Percentiles rank a stretch among this genome's conserved stretches.
phyloP scores from a whole-genome alignment of 2,797 vertebrate genomes.

The Alcedo atthis region DNA sequence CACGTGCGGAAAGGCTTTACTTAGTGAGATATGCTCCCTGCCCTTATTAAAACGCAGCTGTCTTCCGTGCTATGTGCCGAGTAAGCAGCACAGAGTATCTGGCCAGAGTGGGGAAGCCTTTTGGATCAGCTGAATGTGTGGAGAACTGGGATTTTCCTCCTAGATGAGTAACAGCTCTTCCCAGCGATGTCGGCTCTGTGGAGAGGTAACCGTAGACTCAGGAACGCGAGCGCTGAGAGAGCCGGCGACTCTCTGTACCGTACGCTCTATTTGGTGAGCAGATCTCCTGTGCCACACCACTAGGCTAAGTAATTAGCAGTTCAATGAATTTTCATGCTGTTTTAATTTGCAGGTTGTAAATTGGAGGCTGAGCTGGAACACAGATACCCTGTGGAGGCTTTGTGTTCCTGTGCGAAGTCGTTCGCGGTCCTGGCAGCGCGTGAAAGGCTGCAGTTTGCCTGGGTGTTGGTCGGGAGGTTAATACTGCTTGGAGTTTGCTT shows the following conservation, averaged over 20 bases:
- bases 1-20: background rate
- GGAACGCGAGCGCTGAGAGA: constrained; percentile 63
- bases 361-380: background rate
- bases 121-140: background rate
- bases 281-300: background rate
- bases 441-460: background rate
- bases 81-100: background rate
- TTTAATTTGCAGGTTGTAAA: background rate
- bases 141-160: background rate
- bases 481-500: background rate
- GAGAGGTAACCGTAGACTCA: constrained; percentile 82
- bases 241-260: constrained; percentile 86
- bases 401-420: background rate
- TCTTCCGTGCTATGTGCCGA: background rate
- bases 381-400: background rate
- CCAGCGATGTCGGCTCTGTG: constrained; percentile 86
- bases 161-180: constrained; percentile 18
- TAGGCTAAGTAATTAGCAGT: background rate
- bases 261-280: constrained; percentile 78
- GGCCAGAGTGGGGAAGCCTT: background rate
- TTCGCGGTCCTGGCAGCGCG: background rate
- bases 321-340: background rate
- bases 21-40: background rate
- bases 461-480: background rate
- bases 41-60: background rate